phyloP scores from a whole-genome alignment of 2,888 invertebrate species.

The Protodeltote pygarga region DNA sequence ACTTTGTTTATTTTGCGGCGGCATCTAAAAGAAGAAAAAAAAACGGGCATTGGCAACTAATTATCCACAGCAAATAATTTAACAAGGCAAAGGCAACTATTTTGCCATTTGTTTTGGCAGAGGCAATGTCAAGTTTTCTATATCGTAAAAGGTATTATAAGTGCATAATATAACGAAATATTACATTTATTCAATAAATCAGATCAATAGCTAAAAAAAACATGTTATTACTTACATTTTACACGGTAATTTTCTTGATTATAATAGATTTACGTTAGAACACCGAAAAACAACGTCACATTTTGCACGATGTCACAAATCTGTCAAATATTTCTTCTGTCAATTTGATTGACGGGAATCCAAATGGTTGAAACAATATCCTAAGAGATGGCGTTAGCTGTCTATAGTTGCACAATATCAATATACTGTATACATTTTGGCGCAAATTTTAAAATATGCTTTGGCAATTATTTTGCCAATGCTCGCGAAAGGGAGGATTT shows the following conservation, averaged over 20 bases:
- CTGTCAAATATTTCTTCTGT: slow-evolving; percentile 1
- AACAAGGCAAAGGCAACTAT: slow-evolving; percentile 5
- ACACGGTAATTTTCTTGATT: slow-evolving; percentile 4
- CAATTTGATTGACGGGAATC: slow-evolving; percentile 2
- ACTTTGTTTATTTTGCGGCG: slow-evolving; percentile 1
- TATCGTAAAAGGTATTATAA: slow-evolving; percentile 3
- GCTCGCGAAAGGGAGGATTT: too few species aligned
- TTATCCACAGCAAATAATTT: slow-evolving; percentile 4
- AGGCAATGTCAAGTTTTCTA: slow-evolving; percentile 3
- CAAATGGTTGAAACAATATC: too few species aligned
- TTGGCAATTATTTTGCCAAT: too few species aligned
- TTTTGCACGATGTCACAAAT: slow-evolving; percentile 1
- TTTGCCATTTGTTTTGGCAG: slow-evolving; percentile 2
- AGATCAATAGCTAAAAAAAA: slow-evolving; percentile 1
- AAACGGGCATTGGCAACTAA: slow-evolving; percentile 3
- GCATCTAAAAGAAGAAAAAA: slow-evolving; percentile 4
- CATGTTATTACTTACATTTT: slow-evolving; percentile 1
- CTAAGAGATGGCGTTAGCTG: too few species aligned
- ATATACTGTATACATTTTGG: too few species aligned
- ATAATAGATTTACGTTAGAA: neutral
- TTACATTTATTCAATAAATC: slow-evolving; percentile 3
- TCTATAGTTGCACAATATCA: too few species aligned
- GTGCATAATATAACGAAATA: neutral
- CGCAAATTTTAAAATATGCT: too few species aligned
- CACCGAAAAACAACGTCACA: slow-evolving; percentile 1